phyloP scores from a whole-genome alignment of 2,797 vertebrate genomes.

The Helicolenus hilgendorfi region DNA sequence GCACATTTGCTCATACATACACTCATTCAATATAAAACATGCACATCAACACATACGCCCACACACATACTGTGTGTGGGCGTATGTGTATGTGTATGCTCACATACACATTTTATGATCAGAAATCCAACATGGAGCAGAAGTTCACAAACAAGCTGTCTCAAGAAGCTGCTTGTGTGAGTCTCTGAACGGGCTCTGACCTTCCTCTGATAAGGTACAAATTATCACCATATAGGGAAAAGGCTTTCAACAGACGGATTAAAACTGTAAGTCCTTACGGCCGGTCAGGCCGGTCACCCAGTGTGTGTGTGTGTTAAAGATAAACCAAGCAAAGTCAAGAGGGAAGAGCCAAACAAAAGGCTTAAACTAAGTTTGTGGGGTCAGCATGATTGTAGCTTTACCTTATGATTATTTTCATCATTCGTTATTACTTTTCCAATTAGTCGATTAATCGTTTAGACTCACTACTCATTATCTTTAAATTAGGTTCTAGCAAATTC shows the following conservation, averaged over 20 bases:
- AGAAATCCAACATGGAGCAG: background rate
- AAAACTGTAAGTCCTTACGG: constrained; percentile 15
- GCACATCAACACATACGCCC: constrained; percentile 37
- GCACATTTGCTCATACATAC: constrained; percentile 59
- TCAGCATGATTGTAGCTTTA: constrained; percentile 9
- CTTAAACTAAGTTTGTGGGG: background rate
- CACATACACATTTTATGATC: constrained; percentile 10
- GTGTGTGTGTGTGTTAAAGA: constrained; percentile 24
- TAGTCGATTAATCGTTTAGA: background rate
- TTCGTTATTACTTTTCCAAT: background rate
- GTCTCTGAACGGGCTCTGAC: constrained; percentile 8
- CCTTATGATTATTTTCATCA: background rate
- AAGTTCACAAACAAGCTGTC: constrained; percentile 38
- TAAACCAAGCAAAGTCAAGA: constrained; percentile 9
- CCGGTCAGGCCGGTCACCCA: constrained; percentile 5
- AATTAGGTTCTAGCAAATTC: background rate
- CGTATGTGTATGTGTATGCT: too few species aligned
- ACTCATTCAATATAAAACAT: constrained; percentile 47
- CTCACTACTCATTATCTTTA: background rate
- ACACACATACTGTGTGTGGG: too few species aligned
- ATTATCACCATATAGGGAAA: constrained; percentile 7
- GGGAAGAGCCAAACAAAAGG: background rate
- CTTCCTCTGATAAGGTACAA: constrained; percentile 21
- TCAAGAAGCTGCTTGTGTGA: constrained; percentile 6
- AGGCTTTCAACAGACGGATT: constrained; percentile 23